Evolutionary conservation across 2,797 vertebrate genomes (phyloP), one percentile per base, ranked within the genome.

Genomic region (Acrossocheilus wenchowensis): DNA sequence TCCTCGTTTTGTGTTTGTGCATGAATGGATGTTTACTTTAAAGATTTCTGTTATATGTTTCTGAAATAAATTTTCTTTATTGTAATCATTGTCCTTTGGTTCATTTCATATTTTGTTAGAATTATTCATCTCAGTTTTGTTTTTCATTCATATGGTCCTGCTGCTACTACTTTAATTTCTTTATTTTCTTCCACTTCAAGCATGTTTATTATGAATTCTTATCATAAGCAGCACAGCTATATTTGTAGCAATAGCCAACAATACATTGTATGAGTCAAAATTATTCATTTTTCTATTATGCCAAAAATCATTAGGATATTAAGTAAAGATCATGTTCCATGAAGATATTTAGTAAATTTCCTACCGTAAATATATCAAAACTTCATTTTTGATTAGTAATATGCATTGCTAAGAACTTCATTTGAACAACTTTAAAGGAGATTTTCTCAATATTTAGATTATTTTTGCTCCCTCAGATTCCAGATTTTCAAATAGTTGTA

Each of bases 61-160:
- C 52, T 92, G 91, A 94, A 96, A 95, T 95, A 96, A 96, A 95
- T 95, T 89, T 43, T 91, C 90, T 95, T 90, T 95, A 93, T 95
- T 94, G 75, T 94, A 94, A 90, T 94, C 93, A 95, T 95, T 91
- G 93, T 96, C 93, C 94, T 94, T 92, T 91, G 94, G 94, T 95
- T 94, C 92, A 48, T 84, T 87, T 90, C 77, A 52, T 41, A 54
- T 81, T 94, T 26, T 69, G 66, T 91, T 89, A 89, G 90, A 91
- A 94, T 89, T 92, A 30, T 57, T 84, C 39, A 39, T 78, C 34
- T 69, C 86, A 60, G 14, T 41, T 84, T 89, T 79, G 17, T 83
- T 86, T 77, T 86, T 78, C 57, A 41, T 68, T 81, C 69, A 68
- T 74, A 5, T 34, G 19, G 23, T 60, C 4, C 19, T 45, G 21